A percentile compares a stretch with the other conserved stretches of the same genome.
Conservation (phyloP, 2,113 vertebrate genomes). For the Poecilia latipinna region DNA sequence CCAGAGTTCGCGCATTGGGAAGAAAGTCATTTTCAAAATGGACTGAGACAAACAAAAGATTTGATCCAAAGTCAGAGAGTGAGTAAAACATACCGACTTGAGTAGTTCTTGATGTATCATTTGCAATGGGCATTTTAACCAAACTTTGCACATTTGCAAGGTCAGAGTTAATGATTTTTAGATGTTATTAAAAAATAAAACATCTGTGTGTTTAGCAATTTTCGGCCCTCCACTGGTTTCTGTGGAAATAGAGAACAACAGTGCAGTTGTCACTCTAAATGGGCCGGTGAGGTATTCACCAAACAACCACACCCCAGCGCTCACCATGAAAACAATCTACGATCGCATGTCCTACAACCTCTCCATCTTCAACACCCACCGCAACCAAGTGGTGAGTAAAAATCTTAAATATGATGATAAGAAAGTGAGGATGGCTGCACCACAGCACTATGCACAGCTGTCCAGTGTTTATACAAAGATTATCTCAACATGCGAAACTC, state of each 20-base stretch:
- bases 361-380: conserved; percentile 76
- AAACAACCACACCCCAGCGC: conserved; percentile 23
- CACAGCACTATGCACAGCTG: no score
- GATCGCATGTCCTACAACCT: conserved; percentile 83
- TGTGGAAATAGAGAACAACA: conserved; percentile 76
- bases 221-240: conserved; percentile 84
- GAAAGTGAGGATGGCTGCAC: no score
- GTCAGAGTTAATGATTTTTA: not conserved
- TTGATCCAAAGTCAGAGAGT: conserved; percentile 88
- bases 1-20: conserved; percentile 80
- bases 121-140: not conserved
- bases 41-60: conserved; percentile 77
- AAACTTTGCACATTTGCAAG: not conserved
- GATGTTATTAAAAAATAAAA: not conserved
- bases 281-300: conserved; percentile 85
- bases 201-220: conserved; percentile 72
- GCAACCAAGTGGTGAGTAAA: conserved; percentile 76
- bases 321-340: conserved; percentile 80
- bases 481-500: no score
- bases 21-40: conserved; percentile 78
- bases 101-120: not conserved
- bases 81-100: conserved; percentile 66
- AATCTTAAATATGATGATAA: not conserved
- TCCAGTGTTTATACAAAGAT: no score
- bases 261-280: conserved; percentile 78